Conservation (phyloP, 2,888 invertebrate genomes). For the Lobophora halterata region DNA sequence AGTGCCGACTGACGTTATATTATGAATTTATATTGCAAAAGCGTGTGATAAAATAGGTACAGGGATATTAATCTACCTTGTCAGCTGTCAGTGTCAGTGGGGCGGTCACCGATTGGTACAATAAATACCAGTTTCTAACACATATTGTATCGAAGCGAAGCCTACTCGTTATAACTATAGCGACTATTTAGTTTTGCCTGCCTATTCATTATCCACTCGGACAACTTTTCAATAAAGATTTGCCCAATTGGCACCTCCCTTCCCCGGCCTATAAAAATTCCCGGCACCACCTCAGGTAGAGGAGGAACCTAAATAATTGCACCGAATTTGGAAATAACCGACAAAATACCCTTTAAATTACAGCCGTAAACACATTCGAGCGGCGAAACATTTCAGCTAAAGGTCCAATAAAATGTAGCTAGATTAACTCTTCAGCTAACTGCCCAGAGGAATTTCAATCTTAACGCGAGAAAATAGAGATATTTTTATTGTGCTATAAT, state of each 20-base stretch:
- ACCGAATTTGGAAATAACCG: conserved; percentile 10
- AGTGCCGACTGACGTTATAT: too few relatives aligned
- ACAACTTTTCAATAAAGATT: conserved; percentile 1
- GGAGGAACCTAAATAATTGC: conserved; percentile 15
- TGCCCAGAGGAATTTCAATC: background rate
- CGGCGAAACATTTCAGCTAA: conserved; percentile 22
- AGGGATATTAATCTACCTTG: background rate
- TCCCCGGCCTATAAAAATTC: conserved; percentile 3
- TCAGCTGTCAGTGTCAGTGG: background rate
- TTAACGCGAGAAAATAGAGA: background rate
- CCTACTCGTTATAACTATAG: too few relatives aligned
- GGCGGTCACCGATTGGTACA: too few relatives aligned
- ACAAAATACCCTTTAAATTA: conserved; percentile 20
- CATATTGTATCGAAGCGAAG: too few relatives aligned
- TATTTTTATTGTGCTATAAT: too few relatives aligned
- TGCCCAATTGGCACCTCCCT: conserved; percentile 9
- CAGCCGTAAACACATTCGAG: conserved; percentile 22
- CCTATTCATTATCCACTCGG: conserved; percentile 1
- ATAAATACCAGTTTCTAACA: too few relatives aligned
- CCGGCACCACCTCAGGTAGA: conserved; percentile 7
- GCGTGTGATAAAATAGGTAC: too few relatives aligned
- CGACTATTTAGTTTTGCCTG: too few relatives aligned
- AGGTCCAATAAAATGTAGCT: conserved; percentile 22
- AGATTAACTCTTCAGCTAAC: conserved; percentile 14
- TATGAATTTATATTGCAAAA: too few relatives aligned